phyloP scores from a whole-genome alignment of 2,888 invertebrate genomes.

The Acleris holmiana region DNA sequence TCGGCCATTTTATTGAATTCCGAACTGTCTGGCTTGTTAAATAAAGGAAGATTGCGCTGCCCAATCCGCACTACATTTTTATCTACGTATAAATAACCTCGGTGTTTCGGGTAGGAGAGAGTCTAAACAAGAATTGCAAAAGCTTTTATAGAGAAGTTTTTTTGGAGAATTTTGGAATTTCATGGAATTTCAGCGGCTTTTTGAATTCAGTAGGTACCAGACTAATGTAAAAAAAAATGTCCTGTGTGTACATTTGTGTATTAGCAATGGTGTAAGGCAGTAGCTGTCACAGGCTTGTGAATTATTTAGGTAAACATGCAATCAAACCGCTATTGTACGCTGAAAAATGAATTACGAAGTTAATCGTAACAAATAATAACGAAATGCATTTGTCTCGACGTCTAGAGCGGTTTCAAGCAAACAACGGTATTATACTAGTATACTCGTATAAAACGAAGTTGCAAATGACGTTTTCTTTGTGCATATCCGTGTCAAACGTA shows the following conservation, averaged over 20 bases:
- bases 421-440: conserved; percentile 39
- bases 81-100: conserved; percentile 31
- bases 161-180: conserved; percentile 1
- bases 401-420: conserved; percentile 43
- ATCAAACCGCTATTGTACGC: background rate
- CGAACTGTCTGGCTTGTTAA: conserved; percentile 57
- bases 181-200: background rate
- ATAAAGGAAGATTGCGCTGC: conserved; percentile 64
- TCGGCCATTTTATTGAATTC: conserved; percentile 78
- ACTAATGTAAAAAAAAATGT: background rate
- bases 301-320: conserved; percentile 23
- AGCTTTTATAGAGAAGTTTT: background rate
- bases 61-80: conserved; percentile 41
- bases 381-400: conserved; percentile 27
- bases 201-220: too few relatives aligned
- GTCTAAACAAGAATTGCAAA: conserved; percentile 10
- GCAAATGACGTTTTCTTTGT: conserved; percentile 70
- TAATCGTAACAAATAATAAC: conserved; percentile 2
- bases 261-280: conserved; percentile 26
- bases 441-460: conserved; percentile 45
- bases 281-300: conserved; percentile 18
- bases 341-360: background rate
- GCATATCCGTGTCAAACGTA: conserved; percentile 66
- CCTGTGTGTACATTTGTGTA: background rate
- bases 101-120: conserved; percentile 15